These are phyloP conservation scores for Hemibagrus wyckioides DNA, from an alignment of 2,113 vertebrate genomes.

Conservation along the genomic window DNA sequence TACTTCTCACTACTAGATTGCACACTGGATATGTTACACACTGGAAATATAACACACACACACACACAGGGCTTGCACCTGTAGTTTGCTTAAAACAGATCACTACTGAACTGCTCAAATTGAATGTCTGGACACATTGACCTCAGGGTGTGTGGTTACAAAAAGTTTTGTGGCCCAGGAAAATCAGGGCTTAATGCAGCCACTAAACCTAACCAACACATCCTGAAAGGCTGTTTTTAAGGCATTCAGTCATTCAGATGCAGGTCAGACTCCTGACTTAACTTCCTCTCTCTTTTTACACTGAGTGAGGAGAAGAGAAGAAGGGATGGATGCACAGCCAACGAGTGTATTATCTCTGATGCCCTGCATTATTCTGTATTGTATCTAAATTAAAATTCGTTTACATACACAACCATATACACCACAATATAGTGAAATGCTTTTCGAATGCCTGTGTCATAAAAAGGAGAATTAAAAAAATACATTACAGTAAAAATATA, in stretches of 20 bases:
- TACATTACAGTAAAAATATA: no score
- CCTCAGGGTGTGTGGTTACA: background rate
- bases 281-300: constrained; percentile 40
- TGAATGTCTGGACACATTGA: background rate
- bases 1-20: background rate
- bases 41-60: background rate
- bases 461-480: no score
- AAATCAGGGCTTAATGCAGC: background rate
- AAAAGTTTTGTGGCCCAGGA: background rate
- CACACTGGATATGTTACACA: background rate
- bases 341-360: no score
- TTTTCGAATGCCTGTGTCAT: no score
- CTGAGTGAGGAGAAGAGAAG: background rate
- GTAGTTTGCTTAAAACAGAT: background rate
- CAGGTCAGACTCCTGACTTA: constrained; percentile 19
- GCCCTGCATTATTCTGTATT: no score
- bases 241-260: constrained; percentile 45
- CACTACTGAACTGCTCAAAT: background rate
- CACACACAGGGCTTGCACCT: background rate
- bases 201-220: background rate
- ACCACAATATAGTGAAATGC: no score
- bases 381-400: no score
- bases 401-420: no score
- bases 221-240: background rate
- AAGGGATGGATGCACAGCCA: background rate